Evolutionary conservation across 2,113 vertebrate species (phyloP).

Genomic region (Myrmecophaga tridactyla): DNA sequence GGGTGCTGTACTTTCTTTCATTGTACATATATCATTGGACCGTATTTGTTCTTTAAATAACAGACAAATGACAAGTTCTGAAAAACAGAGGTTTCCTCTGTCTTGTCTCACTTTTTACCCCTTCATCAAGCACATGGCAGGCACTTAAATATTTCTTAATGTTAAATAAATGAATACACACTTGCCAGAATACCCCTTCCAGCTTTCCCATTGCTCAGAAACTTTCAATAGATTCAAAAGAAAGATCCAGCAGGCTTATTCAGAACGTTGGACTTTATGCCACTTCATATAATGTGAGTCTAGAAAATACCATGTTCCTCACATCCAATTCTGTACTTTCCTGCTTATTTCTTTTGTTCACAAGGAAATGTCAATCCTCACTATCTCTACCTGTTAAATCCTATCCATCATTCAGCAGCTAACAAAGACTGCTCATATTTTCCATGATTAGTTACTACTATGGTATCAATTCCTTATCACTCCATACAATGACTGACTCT

Average conservation of each 20-base stretch:
- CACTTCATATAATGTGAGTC: neutral
- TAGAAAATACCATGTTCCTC: neutral
- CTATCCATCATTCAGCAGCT: neutral
- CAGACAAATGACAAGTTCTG: neutral
- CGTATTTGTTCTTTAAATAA: neutral
- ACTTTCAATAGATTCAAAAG: neutral
- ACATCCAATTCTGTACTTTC: neutral
- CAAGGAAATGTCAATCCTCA: neutral
- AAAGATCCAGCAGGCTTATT: neutral
- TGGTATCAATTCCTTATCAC: neutral
- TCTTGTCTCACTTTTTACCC: neutral
- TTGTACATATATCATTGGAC: neutral
- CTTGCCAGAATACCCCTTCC: neutral
- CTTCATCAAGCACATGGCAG: neutral
- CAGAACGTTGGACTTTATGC: neutral
- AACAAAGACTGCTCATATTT: neutral
- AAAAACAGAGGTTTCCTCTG: neutral
- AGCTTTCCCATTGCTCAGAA: neutral
- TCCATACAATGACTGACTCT: neutral
- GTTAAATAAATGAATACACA: neutral
- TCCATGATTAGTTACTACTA: neutral
- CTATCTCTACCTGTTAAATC: neutral
- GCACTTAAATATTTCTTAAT: neutral
- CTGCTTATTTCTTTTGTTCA: neutral
- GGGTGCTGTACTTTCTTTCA: neutral